Base-by-base conservation (phyloP, 2,113 vertebrate genomes). In the Nannobrachium achirus region DNA sequence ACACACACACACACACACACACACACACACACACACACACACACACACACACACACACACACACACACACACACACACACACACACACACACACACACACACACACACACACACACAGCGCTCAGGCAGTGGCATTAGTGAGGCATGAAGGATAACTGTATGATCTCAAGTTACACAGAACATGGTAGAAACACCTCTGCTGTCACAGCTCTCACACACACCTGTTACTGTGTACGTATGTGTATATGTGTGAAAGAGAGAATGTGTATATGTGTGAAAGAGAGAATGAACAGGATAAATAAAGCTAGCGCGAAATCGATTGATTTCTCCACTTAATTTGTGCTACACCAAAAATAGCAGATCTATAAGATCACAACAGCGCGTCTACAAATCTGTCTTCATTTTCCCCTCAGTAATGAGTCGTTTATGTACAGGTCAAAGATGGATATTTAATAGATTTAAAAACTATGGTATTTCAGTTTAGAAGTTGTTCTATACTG, bases 191-290 rank as follows among this genome's bases (percentile, higher is more conserved):
- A 33, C 53, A 56, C 11, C 14, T 56, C 13, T 38, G 13, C 4
- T 52, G 50, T 16, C 50, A 20, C 50, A 20, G 16, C 8, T 20
- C 16, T 20, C 16, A 10, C 16, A 20, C 50, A 52, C 50, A 52
- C 50, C 50, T 52, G 50, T 52, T 56, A 39, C 7, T 56, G 53
- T 16, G 38, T 59, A 39, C 42, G 56, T 59, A 39, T 19, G 56
- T 58, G 40, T 58, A 38, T 58, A 25, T 56, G 53, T 51, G 49
- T 51, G 49, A 16, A 15, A 16, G 49, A 16, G 4, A 33, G 53
- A 33, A 20, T 56, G 53, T 56, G 53, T 51, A 20, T 2, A 51
- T 18, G 44, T 33, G 16, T 15, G 9, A 18, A 48, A n/a, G 3
- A 8, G 20, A 50, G 56, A 20, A 33, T 33, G 25, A 33, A 33